Evolutionary conservation across 2,113 vertebrate species (phyloP).

Genomic region (Dromaius novaehollandiae): DNA sequence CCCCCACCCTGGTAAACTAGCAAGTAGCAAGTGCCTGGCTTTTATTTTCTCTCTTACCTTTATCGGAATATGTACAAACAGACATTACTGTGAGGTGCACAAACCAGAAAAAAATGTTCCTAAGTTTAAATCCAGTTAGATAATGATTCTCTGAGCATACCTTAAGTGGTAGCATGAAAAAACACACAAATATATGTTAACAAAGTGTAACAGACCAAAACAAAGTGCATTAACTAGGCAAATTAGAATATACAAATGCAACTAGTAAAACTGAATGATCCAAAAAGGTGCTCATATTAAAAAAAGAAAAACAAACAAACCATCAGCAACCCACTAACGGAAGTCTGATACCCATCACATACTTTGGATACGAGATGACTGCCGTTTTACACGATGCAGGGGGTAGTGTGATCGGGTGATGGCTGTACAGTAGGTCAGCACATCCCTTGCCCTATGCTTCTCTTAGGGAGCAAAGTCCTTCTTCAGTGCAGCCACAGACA

Average conservation of each 20-base stretch:
- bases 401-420: neutral
- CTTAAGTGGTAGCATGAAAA: neutral
- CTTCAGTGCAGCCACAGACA: neutral
- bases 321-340: neutral
- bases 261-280: neutral
- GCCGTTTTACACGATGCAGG: neutral
- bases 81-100: neutral
- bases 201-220: constrained; percentile 34
- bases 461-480: neutral
- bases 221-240: neutral
- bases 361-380: neutral
- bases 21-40: neutral
- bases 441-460: neutral
- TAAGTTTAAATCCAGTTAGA: constrained; percentile 36
- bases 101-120: constrained; percentile 25
- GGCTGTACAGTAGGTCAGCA: neutral
- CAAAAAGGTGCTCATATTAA: neutral
- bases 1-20: neutral
- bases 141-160: constrained; percentile 1
- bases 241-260: constrained; percentile 27
- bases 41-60: constrained; percentile 16
- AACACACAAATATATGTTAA: neutral
- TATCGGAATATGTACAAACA: constrained; percentile 4
- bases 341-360: neutral
- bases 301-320: neutral